Evolutionary conservation across 2,797 vertebrate genomes (phyloP).

Genomic region (Tenualosa thibaudeaui): DNA sequence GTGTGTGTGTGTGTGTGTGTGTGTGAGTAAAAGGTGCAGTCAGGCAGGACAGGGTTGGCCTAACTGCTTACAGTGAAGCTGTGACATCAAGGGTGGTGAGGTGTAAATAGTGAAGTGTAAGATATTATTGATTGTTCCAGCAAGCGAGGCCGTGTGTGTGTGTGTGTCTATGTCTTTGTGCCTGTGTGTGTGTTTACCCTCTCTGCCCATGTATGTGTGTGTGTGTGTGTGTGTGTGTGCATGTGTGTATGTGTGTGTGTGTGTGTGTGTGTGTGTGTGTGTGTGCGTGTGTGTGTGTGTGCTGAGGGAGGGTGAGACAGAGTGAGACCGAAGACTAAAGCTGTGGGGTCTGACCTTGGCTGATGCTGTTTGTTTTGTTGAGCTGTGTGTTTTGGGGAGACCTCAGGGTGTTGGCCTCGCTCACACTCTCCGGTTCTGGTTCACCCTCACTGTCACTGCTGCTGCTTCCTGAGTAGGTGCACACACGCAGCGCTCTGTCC

Average conservation of each 20-base stretch:
- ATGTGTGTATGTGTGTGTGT: background rate
- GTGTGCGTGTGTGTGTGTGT: background rate
- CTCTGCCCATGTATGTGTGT: background rate
- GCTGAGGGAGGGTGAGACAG: background rate
- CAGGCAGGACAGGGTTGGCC: background rate
- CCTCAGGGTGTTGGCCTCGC: conserved; percentile 58
- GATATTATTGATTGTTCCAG: conserved; percentile 16
- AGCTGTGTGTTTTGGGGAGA: conserved; percentile 67
- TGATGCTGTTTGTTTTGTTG: conserved; percentile 64
- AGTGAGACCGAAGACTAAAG: background rate
- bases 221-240: background rate
- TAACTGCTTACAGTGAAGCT: background rate
- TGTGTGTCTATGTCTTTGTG: background rate
- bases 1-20: conserved; percentile 1
- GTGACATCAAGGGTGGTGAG: background rate
- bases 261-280: background rate
- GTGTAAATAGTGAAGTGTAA: conserved; percentile 20
- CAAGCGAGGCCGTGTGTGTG: background rate
- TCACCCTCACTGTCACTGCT: conserved; percentile 77
- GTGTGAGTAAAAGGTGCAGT: background rate
- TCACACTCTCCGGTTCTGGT: conserved; percentile 49
- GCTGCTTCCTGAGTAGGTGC: conserved; percentile 73
- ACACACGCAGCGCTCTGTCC: conserved; percentile 72
- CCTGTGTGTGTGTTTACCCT: too few relatives aligned
- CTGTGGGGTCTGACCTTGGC: conserved; percentile 66